Evolutionary conservation across 1,140 invertebrate genomes (phyloP).

Genomic region (Aphelenchoides besseyi): DNA sequence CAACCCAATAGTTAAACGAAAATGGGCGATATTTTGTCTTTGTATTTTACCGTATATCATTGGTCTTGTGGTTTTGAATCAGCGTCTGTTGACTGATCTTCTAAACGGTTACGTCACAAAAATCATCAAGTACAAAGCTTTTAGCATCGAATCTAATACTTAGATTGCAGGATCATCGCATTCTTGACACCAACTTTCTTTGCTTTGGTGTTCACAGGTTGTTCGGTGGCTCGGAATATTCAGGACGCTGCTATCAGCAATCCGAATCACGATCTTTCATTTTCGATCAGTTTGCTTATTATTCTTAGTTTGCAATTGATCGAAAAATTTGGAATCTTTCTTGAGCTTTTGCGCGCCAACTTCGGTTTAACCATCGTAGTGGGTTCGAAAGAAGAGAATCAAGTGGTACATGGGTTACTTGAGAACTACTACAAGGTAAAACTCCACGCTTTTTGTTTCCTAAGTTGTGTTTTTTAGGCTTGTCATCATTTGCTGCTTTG

Average conservation of each 20-base stretch:
- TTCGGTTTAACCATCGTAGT: slow-evolving; percentile 31
- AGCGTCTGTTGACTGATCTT: background rate
- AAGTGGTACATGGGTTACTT: slow-evolving; percentile 16
- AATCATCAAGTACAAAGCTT: slow-evolving; percentile 13
- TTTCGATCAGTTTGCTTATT: slow-evolving; percentile 25
- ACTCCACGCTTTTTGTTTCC: too few species aligned
- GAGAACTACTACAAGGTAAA: slow-evolving; percentile 31
- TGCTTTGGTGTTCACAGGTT: slow-evolving; percentile 32
- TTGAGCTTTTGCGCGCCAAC: slow-evolving; percentile 40
- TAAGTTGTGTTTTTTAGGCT: too few species aligned
- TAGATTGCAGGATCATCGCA: slow-evolving; percentile 29
- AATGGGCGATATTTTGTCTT: slow-evolving; percentile 13
- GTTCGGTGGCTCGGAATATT: slow-evolving; percentile 18
- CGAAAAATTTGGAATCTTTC: slow-evolving; percentile 39
- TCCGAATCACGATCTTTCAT: slow-evolving; percentile 22
- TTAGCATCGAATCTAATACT: background rate
- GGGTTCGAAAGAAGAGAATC: slow-evolving; percentile 13
- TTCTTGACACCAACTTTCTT: slow-evolving; percentile 28
- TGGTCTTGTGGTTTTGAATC: slow-evolving; percentile 36
- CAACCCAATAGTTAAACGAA: slow-evolving; percentile 20
- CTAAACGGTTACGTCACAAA: background rate
- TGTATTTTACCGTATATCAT: slow-evolving; percentile 35
- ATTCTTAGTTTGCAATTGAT: slow-evolving; percentile 32
- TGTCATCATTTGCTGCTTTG: slow-evolving; percentile 21
- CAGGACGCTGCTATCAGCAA: slow-evolving; percentile 19